Conservation (phyloP, 2,888 invertebrate genomes). For the Scaptomyza parva region DNA sequence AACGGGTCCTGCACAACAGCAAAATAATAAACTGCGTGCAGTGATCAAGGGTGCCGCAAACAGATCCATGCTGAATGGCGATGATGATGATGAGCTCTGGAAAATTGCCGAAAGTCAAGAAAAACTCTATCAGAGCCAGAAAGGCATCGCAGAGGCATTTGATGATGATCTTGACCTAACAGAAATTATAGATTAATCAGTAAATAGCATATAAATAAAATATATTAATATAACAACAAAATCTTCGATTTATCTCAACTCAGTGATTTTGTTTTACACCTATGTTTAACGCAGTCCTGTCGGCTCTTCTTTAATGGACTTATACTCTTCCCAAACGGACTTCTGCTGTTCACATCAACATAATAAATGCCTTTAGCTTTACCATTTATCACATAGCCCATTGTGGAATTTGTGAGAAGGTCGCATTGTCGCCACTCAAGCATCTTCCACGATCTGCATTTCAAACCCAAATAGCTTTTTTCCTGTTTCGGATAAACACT, state of each 20-base stretch:
- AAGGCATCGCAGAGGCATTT: slow-evolving; percentile 77
- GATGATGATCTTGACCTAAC: slow-evolving; percentile 83
- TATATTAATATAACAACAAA: background rate
- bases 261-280: background rate
- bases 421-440: slow-evolving; percentile 66
- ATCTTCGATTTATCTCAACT: background rate
- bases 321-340: slow-evolving; percentile 72
- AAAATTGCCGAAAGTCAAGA: slow-evolving; percentile 82
- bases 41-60: slow-evolving; percentile 61
- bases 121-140: slow-evolving; percentile 70
- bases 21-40: slow-evolving; percentile 43
- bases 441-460: slow-evolving; percentile 72
- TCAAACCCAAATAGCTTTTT: slow-evolving; percentile 68
- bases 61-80: slow-evolving; percentile 70
- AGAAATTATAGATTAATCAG: slow-evolving; percentile 65
- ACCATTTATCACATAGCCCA: slow-evolving; percentile 75
- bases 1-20: slow-evolving; percentile 46
- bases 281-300: slow-evolving; percentile 17
- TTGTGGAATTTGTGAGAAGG: slow-evolving; percentile 45
- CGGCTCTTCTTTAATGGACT: background rate
- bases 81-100: slow-evolving; percentile 84
- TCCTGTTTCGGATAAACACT: slow-evolving; percentile 79
- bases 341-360: slow-evolving; percentile 71
- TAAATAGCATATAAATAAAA: slow-evolving; percentile 1
- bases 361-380: slow-evolving; percentile 78